A percentile compares a stretch with the other conserved stretches of the same genome.
Evolutionary conservation across 1,140 invertebrate species (phyloP).

Genomic region (Coptotermes formosanus): DNA sequence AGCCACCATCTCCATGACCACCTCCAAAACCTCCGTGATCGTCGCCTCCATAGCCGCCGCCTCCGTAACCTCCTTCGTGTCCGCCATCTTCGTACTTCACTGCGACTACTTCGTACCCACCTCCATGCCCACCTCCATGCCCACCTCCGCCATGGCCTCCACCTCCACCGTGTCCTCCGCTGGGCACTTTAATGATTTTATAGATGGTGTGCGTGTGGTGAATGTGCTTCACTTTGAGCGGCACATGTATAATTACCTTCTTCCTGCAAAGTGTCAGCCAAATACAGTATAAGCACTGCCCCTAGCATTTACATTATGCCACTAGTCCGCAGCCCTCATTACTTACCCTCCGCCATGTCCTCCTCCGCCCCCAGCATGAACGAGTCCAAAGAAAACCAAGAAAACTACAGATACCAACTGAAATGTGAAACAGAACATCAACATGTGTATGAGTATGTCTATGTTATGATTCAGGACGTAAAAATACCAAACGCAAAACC

Average conservation of each 20-base stretch:
- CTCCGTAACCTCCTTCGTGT: constrained; percentile 21
- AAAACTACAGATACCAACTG: constrained; percentile 23
- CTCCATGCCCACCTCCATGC: constrained; percentile 36
- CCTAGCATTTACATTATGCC: not conserved
- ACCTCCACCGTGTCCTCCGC: constrained; percentile 40
- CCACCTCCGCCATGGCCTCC: constrained; percentile 45
- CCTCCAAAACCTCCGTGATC: constrained; percentile 27
- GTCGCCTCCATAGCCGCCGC: not conserved
- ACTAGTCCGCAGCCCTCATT: not conserved
- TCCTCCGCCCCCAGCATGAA: constrained; percentile 15
- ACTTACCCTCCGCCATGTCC: constrained; percentile 31
- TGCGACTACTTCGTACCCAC: constrained; percentile 27
- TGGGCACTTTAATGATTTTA: constrained; percentile 43
- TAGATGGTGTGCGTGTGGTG: constrained; percentile 49
- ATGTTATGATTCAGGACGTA: too few relatives aligned
- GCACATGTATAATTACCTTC: constrained; percentile 48
- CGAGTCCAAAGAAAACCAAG: constrained; percentile 21
- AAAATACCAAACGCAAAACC: too few relatives aligned
- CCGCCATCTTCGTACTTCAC: constrained; percentile 23
- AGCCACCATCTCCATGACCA: not conserved
- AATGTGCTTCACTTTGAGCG: constrained; percentile 48
- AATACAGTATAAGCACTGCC: not conserved
- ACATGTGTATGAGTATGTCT: too few relatives aligned
- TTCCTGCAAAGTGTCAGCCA: constrained; percentile 30
- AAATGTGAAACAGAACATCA: not conserved